These are phyloP conservation scores for Rhizoglyphus robini DNA, from an alignment of 1,140 invertebrate species.

Conservation along the genomic window DNA sequence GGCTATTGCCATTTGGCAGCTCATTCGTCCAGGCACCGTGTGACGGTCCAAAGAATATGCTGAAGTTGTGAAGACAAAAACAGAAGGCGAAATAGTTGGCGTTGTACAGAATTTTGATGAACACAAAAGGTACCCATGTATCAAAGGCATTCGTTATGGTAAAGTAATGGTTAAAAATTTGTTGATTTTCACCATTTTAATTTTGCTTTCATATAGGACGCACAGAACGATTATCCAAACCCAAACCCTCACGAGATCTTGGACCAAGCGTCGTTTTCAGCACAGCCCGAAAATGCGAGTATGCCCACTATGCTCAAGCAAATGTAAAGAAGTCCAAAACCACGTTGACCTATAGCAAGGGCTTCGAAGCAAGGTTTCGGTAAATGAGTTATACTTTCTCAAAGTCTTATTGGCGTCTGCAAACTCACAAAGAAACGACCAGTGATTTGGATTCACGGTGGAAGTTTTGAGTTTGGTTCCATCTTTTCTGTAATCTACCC, in stretches of 20 bases:
- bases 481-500: too few relatives aligned
- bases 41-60: too few relatives aligned
- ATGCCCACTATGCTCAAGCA: neutral
- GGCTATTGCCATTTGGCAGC: too few relatives aligned
- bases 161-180: neutral
- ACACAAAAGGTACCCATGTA: neutral
- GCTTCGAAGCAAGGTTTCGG: neutral
- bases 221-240: too few relatives aligned
- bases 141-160: too few relatives aligned
- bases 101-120: neutral
- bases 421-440: slow-evolving; percentile 44
- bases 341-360: neutral
- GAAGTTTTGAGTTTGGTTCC: too few relatives aligned
- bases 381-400: slow-evolving; percentile 19
- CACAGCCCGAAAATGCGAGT: too few relatives aligned
- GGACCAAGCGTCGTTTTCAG: too few relatives aligned
- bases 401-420: slow-evolving; percentile 18
- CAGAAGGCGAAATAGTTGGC: neutral
- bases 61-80: neutral
- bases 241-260: too few relatives aligned
- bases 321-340: neutral
- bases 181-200: neutral
- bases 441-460: too few relatives aligned
- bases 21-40: too few relatives aligned
- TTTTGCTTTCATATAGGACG: too few relatives aligned